Conservation (phyloP, 1,140 invertebrate species). For the Caenorhabditis latens region DNA sequence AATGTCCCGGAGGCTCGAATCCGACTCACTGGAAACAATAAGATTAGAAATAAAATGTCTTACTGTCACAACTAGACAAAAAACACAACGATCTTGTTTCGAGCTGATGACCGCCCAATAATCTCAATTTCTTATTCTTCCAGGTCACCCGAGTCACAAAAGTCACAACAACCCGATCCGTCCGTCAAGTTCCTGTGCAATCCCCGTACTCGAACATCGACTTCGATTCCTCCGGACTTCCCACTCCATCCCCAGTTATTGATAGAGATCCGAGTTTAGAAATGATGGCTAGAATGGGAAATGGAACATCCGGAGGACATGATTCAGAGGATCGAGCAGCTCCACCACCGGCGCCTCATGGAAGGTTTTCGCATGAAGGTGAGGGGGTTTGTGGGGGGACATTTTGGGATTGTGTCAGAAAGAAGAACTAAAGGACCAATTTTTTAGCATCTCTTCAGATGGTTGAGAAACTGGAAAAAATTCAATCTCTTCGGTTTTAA, state of each 20-base stretch:
- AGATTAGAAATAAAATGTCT: too few relatives aligned
- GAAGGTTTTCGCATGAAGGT: slow-evolving; percentile 37
- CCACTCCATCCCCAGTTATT: slow-evolving; percentile 70
- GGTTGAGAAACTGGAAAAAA: too few relatives aligned
- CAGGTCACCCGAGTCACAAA: slow-evolving; percentile 77
- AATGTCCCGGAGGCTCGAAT: too few relatives aligned
- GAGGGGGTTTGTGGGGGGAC: background rate
- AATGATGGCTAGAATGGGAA: slow-evolving; percentile 45
- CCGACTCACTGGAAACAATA: too few relatives aligned
- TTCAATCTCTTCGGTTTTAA: too few relatives aligned
- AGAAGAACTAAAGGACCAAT: background rate
- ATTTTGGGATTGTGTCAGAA: background rate
- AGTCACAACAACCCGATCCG: slow-evolving; percentile 76
- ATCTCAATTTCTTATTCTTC: slow-evolving; percentile 28
- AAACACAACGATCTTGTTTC: too few relatives aligned
- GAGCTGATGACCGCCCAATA: too few relatives aligned
- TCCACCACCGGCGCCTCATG: slow-evolving; percentile 58
- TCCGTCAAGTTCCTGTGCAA: slow-evolving; percentile 75
- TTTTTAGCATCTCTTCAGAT: too few relatives aligned
- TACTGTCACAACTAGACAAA: too few relatives aligned
- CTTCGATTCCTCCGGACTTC: slow-evolving; percentile 75
- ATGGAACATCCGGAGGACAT: background rate
- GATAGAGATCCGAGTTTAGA: slow-evolving; percentile 63
- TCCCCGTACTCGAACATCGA: slow-evolving; percentile 70
- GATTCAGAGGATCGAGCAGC: slow-evolving; percentile 56